These are phyloP conservation scores for Polyommatus iphigenia DNA, from an alignment of 2,888 invertebrate species.

Conservation along the genomic window DNA sequence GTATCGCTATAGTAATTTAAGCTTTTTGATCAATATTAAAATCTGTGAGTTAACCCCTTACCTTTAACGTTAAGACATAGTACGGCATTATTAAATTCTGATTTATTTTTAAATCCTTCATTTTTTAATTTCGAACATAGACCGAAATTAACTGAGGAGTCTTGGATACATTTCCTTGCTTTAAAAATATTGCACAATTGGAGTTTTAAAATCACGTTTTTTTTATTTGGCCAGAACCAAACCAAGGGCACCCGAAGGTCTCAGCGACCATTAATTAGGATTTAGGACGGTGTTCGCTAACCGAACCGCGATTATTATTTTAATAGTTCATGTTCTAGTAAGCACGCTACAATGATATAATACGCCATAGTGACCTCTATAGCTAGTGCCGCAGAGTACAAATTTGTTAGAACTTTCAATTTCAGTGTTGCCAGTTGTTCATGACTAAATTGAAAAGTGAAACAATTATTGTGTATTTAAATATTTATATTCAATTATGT, in stretches of 20 bases:
- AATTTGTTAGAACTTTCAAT: constrained; percentile 6
- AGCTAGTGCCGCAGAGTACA: not conserved
- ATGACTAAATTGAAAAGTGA: not conserved
- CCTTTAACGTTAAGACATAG: too few species aligned
- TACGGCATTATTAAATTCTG: too few species aligned
- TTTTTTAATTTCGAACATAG: too few species aligned
- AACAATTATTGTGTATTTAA: not conserved
- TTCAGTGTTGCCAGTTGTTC: not conserved
- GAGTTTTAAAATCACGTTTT: not conserved
- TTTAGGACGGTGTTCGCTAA: not conserved
- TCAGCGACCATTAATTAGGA: too few species aligned
- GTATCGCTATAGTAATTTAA: not conserved
- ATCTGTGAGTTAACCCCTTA: too few species aligned
- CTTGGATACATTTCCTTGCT: too few species aligned
- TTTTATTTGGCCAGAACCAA: not conserved
- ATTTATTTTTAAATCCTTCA: too few species aligned
- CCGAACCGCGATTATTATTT: constrained; percentile 40
- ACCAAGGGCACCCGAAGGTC: too few species aligned
- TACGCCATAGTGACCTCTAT: not conserved
- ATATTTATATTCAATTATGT: not conserved
- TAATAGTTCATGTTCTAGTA: constrained; percentile 64
- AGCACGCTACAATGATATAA: constrained; percentile 42
- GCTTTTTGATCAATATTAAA: not conserved
- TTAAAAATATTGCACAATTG: not conserved
- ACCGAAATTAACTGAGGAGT: too few species aligned